Evolutionary conservation across 2,888 invertebrate genomes (phyloP).

Genomic region (Corbicula japonica): DNA sequence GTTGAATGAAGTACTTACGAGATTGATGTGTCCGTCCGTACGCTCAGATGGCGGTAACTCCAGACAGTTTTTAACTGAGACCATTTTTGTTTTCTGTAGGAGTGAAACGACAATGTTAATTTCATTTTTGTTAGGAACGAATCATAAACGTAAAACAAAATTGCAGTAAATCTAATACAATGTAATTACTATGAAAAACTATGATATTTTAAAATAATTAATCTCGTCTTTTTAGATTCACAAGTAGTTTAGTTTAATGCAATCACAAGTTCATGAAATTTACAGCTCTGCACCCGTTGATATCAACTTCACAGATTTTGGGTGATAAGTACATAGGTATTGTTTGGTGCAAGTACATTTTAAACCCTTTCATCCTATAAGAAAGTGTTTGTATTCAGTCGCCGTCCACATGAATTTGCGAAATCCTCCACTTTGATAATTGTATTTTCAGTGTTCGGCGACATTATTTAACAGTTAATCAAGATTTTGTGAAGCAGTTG

Average conservation of each 20-base stretch:
- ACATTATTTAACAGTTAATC: too few relatives aligned
- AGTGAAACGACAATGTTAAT: neutral
- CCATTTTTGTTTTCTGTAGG: constrained; percentile 67
- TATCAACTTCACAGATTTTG: too few relatives aligned
- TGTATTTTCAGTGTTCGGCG: too few relatives aligned
- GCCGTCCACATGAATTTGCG: constrained; percentile 2
- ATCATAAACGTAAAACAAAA: too few relatives aligned
- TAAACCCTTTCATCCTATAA: constrained; percentile 4
- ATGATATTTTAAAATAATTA: too few relatives aligned
- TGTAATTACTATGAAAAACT: too few relatives aligned
- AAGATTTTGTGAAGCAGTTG: too few relatives aligned
- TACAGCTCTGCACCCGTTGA: too few relatives aligned
- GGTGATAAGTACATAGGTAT: constrained; percentile 8
- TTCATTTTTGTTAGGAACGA: neutral
- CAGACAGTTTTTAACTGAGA: constrained; percentile 59
- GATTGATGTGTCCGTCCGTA: constrained; percentile 64
- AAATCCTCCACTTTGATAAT: too few relatives aligned
- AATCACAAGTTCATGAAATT: neutral
- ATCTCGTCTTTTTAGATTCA: too few relatives aligned
- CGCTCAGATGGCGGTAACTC: constrained; percentile 55
- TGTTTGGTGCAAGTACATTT: neutral
- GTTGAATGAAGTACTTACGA: constrained; percentile 48
- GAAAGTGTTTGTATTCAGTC: constrained; percentile 2
- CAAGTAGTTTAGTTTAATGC: neutral
- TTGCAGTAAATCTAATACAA: too few relatives aligned